Percentiles rank a stretch among this genome's conserved stretches.
phyloP scores from a whole-genome alignment of 2,797 vertebrate species.

The Sebastes matsubarae region DNA sequence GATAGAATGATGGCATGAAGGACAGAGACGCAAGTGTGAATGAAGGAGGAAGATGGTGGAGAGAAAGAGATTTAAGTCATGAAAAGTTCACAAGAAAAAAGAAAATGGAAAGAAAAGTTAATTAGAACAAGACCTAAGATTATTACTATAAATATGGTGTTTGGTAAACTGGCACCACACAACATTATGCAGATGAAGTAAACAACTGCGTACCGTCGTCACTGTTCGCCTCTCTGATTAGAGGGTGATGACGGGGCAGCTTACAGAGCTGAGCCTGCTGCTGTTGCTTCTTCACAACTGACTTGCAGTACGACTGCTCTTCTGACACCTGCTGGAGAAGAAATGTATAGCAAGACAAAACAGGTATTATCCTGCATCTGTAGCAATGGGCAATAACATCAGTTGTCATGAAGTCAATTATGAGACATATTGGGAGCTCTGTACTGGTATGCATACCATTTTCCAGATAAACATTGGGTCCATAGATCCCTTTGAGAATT shows the following conservation, averaged over 20 bases:
- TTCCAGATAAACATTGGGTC: not conserved
- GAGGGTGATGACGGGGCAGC: conserved; percentile 91
- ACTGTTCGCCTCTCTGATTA: conserved; percentile 88
- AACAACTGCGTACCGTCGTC: conserved; percentile 86
- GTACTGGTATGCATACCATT: conserved; percentile 34
- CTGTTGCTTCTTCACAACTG: conserved; percentile 88
- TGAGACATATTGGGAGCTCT: conserved; percentile 24
- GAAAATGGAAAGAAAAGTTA: not conserved
- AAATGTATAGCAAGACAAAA: conserved; percentile 13
- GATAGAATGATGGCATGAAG: not conserved
- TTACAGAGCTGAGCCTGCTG: conserved; percentile 83
- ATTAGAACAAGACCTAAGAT: not conserved
- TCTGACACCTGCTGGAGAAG: conserved; percentile 81
- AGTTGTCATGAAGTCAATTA: not conserved
- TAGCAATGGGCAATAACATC: not conserved
- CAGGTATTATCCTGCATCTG: not conserved
- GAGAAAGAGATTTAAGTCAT: not conserved
- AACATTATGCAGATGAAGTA: not conserved
- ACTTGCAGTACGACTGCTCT: conserved; percentile 87
- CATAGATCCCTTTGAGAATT: not conserved
- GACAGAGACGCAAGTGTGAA: not conserved
- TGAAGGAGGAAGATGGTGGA: not conserved
- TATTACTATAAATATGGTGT: not conserved
- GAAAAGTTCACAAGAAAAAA: not conserved
- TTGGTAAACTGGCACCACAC: not conserved